Conservation (phyloP, 2,797 vertebrate genomes). For the Selene dorsalis region DNA sequence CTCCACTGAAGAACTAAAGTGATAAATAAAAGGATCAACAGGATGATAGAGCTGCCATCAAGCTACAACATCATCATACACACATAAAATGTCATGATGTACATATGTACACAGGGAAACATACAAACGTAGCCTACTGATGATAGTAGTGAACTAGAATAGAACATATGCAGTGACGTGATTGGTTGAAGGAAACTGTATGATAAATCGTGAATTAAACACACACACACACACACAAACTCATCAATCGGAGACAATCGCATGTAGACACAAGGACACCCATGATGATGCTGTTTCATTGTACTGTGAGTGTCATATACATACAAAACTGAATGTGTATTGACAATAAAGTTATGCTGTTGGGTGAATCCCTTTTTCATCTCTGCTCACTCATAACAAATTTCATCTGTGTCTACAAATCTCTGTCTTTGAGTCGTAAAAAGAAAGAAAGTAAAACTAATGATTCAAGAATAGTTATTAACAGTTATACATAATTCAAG, state of each 20-base stretch:
- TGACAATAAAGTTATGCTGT: slow-evolving; percentile 70
- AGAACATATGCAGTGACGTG: slow-evolving; percentile 16
- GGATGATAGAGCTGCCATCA: slow-evolving; percentile 1
- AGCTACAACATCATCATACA: slow-evolving; percentile 35
- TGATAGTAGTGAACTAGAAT: slow-evolving; percentile 7
- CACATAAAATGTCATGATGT: slow-evolving; percentile 31
- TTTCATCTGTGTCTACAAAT: background rate
- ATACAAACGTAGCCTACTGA: background rate
- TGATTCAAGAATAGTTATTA: no score
- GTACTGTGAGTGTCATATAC: slow-evolving; percentile 48
- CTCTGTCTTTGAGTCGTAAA: background rate
- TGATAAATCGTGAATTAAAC: background rate
- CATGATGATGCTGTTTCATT: slow-evolving; percentile 55
- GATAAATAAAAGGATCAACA: slow-evolving; percentile 37
- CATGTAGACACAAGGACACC: slow-evolving; percentile 36
- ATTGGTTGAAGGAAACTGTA: slow-evolving; percentile 17
- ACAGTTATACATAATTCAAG: no score
- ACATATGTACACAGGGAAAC: slow-evolving; percentile 44
- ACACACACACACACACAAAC: background rate
- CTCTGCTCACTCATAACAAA: background rate
- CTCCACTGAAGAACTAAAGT: slow-evolving; percentile 82
- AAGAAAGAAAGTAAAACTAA: background rate
- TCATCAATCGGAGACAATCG: slow-evolving; percentile 36
- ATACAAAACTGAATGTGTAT: slow-evolving; percentile 62
- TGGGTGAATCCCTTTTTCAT: slow-evolving; percentile 28